Conservation (phyloP, 2,113 vertebrate species). For the Equus przewalskii region DNA sequence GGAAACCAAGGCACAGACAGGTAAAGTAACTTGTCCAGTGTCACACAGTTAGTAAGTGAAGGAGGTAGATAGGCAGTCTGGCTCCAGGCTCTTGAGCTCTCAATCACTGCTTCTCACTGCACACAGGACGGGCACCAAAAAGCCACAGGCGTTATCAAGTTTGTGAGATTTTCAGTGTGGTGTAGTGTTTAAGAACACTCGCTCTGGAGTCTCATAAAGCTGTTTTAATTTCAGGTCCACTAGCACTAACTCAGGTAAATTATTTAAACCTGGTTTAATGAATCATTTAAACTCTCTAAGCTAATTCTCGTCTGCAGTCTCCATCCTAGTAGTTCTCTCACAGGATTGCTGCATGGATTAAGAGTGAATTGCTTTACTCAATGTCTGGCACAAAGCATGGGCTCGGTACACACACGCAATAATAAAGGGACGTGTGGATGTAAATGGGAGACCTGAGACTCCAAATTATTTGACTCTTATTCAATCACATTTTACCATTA, state of each 20-base stretch:
- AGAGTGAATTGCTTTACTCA: not conserved
- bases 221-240: constrained; percentile 25
- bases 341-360: not conserved
- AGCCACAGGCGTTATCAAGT: not conserved
- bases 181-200: not conserved
- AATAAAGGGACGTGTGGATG: not conserved
- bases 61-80: not conserved
- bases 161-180: not conserved
- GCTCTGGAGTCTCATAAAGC: not conserved
- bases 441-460: not conserved
- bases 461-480: not conserved
- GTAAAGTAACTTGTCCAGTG: not conserved
- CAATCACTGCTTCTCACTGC: not conserved
- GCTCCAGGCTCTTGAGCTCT: not conserved
- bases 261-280: not conserved
- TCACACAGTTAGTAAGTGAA: not conserved
- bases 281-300: not conserved
- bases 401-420: not conserved
- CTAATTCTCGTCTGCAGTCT: not conserved
- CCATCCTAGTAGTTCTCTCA: not conserved
- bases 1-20: not conserved
- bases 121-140: not conserved
- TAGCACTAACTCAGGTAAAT: not conserved
- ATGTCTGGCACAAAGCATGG: not conserved
- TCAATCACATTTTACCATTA: not conserved